These are phyloP conservation scores for Drosophila heteroneura DNA, from an alignment of 2,888 invertebrate species.

Conservation along the genomic window DNA sequence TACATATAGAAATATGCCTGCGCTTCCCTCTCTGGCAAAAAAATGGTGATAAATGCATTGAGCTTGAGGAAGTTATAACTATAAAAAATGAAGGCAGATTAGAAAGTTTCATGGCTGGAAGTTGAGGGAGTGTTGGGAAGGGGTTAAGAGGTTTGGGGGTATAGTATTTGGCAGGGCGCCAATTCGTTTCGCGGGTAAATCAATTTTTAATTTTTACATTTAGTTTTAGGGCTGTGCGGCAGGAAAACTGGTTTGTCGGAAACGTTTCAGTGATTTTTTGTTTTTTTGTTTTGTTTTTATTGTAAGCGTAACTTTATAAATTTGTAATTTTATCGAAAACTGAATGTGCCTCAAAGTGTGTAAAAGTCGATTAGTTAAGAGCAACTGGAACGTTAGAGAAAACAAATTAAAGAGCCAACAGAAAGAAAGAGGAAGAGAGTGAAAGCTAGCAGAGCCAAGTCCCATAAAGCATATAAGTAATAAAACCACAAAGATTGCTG, in stretches of 20 bases:
- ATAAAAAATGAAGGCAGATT: constrained; percentile 19
- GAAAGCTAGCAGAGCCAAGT: constrained; percentile 5
- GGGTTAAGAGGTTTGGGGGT: neutral
- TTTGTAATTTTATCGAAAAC: constrained; percentile 72
- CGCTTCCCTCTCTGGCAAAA: constrained; percentile 4
- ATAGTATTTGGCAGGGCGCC: constrained; percentile 35
- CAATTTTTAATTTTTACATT: constrained; percentile 78
- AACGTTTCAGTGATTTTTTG: constrained; percentile 2
- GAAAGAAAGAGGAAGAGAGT: neutral
- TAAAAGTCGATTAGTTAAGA: constrained; percentile 57
- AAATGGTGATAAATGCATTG: constrained; percentile 74
- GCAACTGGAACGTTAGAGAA: constrained; percentile 18
- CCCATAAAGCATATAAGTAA: constrained; percentile 9
- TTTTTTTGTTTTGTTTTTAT: neutral
- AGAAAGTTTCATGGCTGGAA: constrained; percentile 17
- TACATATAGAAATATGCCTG: constrained; percentile 11
- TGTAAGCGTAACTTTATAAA: constrained; percentile 65
- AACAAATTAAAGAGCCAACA: constrained; percentile 3
- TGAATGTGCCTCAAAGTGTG: constrained; percentile 80
- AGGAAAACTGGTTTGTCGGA: constrained; percentile 20
- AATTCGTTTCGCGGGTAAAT: constrained; percentile 55
- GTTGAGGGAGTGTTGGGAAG: neutral
- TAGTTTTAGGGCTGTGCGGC: constrained; percentile 53
- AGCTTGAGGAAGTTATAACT: constrained; percentile 51
- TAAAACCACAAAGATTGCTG: constrained; percentile 24